Conservation (phyloP, 2,888 invertebrate genomes). For the Drosophila borealis region DNA sequence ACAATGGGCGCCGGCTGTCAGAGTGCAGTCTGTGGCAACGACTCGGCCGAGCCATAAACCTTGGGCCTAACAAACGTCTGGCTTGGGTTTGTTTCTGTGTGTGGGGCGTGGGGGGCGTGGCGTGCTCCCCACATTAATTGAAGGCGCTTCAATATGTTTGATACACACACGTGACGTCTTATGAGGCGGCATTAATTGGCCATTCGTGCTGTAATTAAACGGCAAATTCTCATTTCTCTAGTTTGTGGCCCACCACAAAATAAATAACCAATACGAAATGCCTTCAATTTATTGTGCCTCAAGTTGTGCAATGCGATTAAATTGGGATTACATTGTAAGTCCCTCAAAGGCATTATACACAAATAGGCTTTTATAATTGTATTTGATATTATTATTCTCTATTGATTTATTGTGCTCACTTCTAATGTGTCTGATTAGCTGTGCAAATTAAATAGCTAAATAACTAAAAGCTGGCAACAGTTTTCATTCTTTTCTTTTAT, state of each 20-base stretch:
- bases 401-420: not conserved
- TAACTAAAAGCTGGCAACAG: too few relatives aligned
- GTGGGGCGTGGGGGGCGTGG: not conserved
- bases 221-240: slow-evolving; percentile 22
- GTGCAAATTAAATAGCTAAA: too few relatives aligned
- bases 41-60: slow-evolving; percentile 5
- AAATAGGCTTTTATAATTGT: not conserved
- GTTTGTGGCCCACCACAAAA: not conserved
- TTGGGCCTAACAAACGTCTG: slow-evolving; percentile 9
- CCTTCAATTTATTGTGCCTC: slow-evolving; percentile 2
- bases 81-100: not conserved
- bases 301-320: slow-evolving; percentile 25
- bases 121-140: slow-evolving; percentile 33
- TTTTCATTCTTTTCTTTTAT: too few relatives aligned
- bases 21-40: slow-evolving; percentile 26
- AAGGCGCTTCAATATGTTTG: slow-evolving; percentile 43
- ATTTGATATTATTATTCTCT: not conserved
- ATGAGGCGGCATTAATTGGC: slow-evolving; percentile 66
- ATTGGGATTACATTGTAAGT: slow-evolving; percentile 25
- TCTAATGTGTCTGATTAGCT: too few relatives aligned
- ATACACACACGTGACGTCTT: slow-evolving; percentile 67
- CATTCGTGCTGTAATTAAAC: slow-evolving; percentile 68
- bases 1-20: slow-evolving; percentile 9
- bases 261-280: slow-evolving; percentile 4
- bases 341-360: not conserved